Evolutionary conservation across 2,888 invertebrate genomes (phyloP).

Genomic region (Falcaria lacertinaria): DNA sequence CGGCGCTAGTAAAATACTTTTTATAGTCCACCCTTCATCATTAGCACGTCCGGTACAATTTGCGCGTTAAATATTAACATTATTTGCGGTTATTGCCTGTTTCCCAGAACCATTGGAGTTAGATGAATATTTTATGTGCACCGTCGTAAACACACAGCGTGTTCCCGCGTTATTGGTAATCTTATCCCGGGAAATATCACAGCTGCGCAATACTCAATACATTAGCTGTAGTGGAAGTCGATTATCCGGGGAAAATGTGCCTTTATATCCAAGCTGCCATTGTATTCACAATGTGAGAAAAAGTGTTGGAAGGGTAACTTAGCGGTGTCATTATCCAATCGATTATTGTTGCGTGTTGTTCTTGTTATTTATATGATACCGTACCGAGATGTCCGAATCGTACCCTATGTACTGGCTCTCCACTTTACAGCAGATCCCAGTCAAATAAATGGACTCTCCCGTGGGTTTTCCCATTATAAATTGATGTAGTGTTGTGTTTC

Average conservation of each 20-base stretch:
- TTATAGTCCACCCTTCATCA: constrained; percentile 11
- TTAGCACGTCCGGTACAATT: constrained; percentile 21
- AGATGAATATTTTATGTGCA: constrained; percentile 39
- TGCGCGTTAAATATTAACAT: constrained; percentile 30
- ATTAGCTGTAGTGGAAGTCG: background rate
- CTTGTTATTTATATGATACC: background rate
- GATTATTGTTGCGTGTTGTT: background rate
- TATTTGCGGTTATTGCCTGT: constrained; percentile 37
- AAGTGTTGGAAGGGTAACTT: background rate
- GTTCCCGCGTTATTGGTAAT: constrained; percentile 21
- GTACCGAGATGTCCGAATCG: too few species aligned
- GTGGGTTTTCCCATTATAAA: too few species aligned
- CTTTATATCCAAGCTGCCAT: background rate
- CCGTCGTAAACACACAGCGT: constrained; percentile 29
- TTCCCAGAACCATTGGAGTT: constrained; percentile 22
- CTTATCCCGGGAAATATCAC: constrained; percentile 16
- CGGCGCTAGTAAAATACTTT: background rate
- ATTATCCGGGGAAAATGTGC: background rate
- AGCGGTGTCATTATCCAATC: background rate
- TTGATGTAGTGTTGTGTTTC: too few species aligned
- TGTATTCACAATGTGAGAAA: background rate
- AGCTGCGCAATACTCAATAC: constrained; percentile 11
- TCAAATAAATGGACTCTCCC: too few species aligned
- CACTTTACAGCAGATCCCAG: too few species aligned
- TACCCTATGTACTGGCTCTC: too few species aligned